Evolutionary conservation across 2,888 invertebrate genomes (phyloP).

Genomic region (Dicyrtomina minuta): DNA sequence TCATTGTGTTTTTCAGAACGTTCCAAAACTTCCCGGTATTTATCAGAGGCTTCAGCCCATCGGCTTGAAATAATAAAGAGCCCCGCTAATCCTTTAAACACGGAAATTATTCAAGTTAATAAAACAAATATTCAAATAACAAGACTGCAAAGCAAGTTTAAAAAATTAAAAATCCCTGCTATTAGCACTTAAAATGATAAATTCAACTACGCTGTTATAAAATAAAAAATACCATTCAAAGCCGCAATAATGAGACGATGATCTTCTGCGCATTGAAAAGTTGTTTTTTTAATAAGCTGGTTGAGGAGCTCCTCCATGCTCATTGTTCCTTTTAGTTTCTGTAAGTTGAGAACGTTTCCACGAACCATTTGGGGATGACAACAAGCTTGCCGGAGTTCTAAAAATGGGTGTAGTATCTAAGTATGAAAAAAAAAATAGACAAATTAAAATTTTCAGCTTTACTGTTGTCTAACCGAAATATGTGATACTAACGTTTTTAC

Average conservation of each 20-base stretch:
- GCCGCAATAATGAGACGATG: constrained; percentile 66
- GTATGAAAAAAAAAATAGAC: constrained; percentile 43
- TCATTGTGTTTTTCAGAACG: constrained; percentile 59
- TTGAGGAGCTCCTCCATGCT: constrained; percentile 68
- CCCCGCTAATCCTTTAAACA: constrained; percentile 62
- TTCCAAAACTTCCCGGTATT: constrained; percentile 65
- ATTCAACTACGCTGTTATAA: too few relatives aligned
- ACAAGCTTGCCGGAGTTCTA: constrained; percentile 70
- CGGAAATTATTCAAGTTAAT: constrained; percentile 59
- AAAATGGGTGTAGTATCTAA: constrained; percentile 65
- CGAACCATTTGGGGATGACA: constrained; percentile 67
- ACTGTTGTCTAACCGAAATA: too few relatives aligned
- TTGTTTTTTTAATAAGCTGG: constrained; percentile 66
- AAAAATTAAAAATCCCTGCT: too few relatives aligned
- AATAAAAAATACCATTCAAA: constrained; percentile 62
- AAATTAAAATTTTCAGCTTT: not conserved
- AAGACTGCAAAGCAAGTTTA: too few relatives aligned
- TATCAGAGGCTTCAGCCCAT: constrained; percentile 62
- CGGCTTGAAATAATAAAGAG: constrained; percentile 63
- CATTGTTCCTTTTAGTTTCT: constrained; percentile 60
- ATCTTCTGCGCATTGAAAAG: constrained; percentile 65
- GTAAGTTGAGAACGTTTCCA: constrained; percentile 60
- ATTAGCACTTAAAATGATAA: too few relatives aligned
- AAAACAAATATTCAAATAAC: not conserved
- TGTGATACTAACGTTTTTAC: too few relatives aligned